phyloP scores from a whole-genome alignment of 53 echinoderm and acorn worm species.

The Temnopleurus reevesii region DNA sequence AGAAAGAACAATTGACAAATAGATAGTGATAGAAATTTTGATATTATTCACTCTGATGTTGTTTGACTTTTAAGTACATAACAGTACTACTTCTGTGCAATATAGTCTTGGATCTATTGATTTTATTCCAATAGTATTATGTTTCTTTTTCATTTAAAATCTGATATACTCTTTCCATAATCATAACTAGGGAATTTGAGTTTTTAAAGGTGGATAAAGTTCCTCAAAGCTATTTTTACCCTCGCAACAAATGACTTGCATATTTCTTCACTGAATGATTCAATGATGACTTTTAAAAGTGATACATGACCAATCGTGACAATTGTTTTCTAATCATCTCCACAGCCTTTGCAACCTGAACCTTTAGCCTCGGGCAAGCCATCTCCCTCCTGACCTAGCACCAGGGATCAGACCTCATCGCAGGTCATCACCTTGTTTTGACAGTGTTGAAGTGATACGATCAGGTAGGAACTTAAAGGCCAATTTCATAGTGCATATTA shows the following conservation, averaged over 20 bases:
- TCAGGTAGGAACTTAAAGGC: slow-evolving; percentile 23
- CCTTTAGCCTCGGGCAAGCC: neutral
- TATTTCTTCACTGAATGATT: too few species aligned
- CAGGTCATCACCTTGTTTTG: slow-evolving; percentile 13
- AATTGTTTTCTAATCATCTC: slow-evolving; percentile 3
- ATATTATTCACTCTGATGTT: too few species aligned
- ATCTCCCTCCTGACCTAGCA: neutral
- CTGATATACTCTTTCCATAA: neutral
- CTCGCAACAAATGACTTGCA: neutral
- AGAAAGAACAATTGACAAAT: too few species aligned
- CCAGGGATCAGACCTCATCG: neutral
- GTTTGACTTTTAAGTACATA: too few species aligned
- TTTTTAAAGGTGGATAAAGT: too few species aligned
- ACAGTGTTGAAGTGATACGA: neutral
- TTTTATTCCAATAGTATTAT: neutral
- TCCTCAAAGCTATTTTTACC: neutral
- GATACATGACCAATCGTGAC: neutral
- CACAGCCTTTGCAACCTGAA: neutral
- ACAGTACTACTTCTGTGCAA: neutral
- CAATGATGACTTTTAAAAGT: too few species aligned
- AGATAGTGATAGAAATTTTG: too few species aligned
- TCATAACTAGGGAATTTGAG: too few species aligned
- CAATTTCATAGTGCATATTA: too few species aligned
- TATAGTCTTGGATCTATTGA: neutral
- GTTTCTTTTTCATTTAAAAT: neutral